Evolutionary conservation across 2,113 vertebrate genomes (phyloP).

Genomic region (Prunella himalayana): DNA sequence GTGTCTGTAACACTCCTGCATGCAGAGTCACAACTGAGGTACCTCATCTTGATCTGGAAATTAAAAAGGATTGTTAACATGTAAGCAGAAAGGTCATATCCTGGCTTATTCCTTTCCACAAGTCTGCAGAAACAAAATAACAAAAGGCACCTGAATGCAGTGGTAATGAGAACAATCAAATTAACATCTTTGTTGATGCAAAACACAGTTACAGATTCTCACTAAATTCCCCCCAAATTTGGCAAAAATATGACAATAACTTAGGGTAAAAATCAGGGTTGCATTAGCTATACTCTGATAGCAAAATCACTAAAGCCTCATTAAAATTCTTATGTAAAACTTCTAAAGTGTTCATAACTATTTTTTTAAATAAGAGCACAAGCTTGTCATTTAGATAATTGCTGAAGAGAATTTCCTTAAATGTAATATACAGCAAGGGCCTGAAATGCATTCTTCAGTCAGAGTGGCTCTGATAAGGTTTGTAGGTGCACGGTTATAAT

Average conservation of each 20-base stretch:
- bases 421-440: background rate
- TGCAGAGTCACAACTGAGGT: background rate
- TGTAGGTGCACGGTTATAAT: background rate
- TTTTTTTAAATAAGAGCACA: background rate
- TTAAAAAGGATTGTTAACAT: background rate
- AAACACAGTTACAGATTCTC: background rate
- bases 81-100: background rate
- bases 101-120: background rate
- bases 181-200: background rate
- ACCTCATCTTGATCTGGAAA: background rate
- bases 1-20: background rate
- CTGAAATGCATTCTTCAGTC: background rate
- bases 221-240: background rate
- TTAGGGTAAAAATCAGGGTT: background rate
- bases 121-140: background rate
- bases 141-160: background rate
- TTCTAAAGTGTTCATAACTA: background rate
- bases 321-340: background rate
- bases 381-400: background rate
- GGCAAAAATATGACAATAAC: background rate
- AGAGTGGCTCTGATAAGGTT: background rate
- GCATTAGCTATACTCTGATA: background rate
- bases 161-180: background rate
- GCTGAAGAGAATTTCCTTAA: background rate
- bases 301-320: background rate